Base-by-base conservation (phyloP, 2,113 vertebrate genomes). In the Leptocoma aspasia region DNA sequence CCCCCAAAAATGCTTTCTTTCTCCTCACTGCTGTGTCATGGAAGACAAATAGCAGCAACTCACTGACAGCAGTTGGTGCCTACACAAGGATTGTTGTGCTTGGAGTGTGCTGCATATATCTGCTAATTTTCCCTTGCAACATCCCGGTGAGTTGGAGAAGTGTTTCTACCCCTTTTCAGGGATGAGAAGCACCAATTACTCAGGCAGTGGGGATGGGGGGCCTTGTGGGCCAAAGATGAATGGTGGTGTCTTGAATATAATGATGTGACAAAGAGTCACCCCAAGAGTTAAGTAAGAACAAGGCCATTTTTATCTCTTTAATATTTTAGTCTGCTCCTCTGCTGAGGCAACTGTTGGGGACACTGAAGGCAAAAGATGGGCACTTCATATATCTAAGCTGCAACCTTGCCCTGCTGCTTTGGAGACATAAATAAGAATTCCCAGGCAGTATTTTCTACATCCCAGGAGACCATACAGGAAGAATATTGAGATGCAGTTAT, bases 401-500 rank as follows among this genome's bases (percentile, higher is more conserved):
- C 50, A 92, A 68, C 79, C 79, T 91, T 85, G 66, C 45, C 75
- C 82, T 90, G 72, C 73, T 68, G 57, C 70, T 85, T 61, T 69
- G 70, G 41, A 88, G 59, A 80, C 71, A 77, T 69, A 92, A 94
- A 88, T 82, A 77, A 93, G n/a, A 49, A 85, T 88, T 85, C 59
- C 82, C 35, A 77, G 35, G 54, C 37, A 73, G 45, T 42, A 59
- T 73, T 88, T 93, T 76, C 75, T 70, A 73, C 28, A 70, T 63
- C 54, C 42, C 5, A 3, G 63, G 85, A 86, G 63, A 52, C 23
- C 1, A 1, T 39, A 54, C 30, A 66, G 59, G 16, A 70, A 37
- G 64, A 77, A 45, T 93, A 92, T 50, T 77, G 76, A 90, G 76
- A 95, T 86, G 60, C 31, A 66, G 44, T 90, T 86, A 81, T 96